Evolutionary conservation across 2,113 vertebrate genomes (phyloP).

Genomic region (Dermatemys mawii): DNA sequence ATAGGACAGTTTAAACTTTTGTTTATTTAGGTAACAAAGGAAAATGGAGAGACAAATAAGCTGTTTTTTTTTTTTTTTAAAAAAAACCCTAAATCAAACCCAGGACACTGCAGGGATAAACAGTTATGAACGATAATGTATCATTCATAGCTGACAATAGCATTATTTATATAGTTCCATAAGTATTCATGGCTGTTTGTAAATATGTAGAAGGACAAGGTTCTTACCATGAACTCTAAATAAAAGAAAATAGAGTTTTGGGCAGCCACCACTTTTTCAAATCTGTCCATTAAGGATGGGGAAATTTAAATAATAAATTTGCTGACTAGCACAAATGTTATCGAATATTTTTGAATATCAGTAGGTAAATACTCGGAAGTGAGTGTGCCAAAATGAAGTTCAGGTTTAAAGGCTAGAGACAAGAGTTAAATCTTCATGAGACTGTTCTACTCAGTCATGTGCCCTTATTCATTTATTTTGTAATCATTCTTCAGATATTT

Average conservation of each 20-base stretch:
- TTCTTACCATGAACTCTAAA: neutral
- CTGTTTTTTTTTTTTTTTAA: no score
- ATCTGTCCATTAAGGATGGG: neutral
- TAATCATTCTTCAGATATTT: neutral
- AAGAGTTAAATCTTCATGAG: neutral
- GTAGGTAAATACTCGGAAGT: neutral
- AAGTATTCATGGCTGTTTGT: neutral
- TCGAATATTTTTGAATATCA: neutral
- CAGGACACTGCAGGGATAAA: fast-evolving
- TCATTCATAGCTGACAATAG: neutral
- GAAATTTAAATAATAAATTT: neutral
- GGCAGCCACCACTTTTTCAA: neutral
- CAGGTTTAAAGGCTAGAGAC: neutral
- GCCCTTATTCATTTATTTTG: neutral
- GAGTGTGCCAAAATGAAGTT: neutral
- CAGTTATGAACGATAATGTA: neutral
- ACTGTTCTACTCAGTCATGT: neutral
- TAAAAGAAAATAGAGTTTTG: neutral
- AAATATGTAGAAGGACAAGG: neutral
- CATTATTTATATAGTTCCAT: neutral
- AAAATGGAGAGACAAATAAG: fast-evolving
- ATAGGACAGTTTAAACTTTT: neutral
- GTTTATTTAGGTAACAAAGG: neutral
- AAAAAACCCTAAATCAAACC: neutral
- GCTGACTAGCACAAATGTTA: fast-evolving